Conservation (phyloP, 2,113 vertebrate genomes). For the Nibea coibor region DNA sequence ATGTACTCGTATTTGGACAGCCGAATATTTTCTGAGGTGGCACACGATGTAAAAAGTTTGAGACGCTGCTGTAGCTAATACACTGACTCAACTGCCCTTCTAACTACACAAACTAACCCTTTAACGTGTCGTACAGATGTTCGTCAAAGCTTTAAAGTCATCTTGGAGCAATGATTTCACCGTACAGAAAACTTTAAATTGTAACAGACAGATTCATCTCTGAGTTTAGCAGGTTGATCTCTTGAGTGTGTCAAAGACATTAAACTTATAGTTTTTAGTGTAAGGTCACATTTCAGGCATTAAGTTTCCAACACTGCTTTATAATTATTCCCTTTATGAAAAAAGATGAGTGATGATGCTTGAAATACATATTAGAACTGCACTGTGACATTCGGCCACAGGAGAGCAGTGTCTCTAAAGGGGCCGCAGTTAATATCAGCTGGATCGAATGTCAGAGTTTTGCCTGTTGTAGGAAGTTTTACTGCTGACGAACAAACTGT, state of each 20-base stretch:
- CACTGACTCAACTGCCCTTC: no score
- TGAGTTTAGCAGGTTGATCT: background rate
- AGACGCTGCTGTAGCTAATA: no score
- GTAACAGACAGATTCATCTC: background rate
- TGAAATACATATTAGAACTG: slow-evolving; percentile 11
- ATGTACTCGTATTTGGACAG: no score
- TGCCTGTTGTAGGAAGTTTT: background rate
- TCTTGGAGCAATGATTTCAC: no score
- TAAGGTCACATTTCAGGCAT: background rate
- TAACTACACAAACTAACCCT: no score
- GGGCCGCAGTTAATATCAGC: background rate
- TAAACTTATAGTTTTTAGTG: background rate
- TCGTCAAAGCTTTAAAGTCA: no score
- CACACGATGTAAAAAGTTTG: no score
- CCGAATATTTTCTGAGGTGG: no score
- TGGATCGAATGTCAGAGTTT: slow-evolving; percentile 7
- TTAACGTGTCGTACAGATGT: no score
- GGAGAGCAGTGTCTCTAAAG: slow-evolving; percentile 66
- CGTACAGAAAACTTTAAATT: no score
- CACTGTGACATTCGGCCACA: slow-evolving; percentile 54
- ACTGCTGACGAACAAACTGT: background rate
- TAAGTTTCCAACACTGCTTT: background rate
- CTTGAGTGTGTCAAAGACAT: background rate
- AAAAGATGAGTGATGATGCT: background rate
- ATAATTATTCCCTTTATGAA: background rate